Evolutionary conservation across 2,113 vertebrate genomes (phyloP).

Genomic region (Amblyopsis rosae): DNA sequence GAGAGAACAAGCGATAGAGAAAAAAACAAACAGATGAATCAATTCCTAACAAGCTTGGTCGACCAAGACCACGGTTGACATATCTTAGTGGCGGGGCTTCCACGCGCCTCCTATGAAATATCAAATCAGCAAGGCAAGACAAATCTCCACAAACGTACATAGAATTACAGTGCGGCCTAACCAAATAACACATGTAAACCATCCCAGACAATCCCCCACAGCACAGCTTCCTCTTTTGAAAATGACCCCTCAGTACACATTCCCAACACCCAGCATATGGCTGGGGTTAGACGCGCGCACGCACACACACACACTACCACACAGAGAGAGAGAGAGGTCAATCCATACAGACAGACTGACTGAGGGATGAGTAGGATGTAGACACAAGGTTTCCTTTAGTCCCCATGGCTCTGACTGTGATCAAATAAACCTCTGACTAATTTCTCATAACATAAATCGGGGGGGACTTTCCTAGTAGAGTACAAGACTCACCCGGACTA

Average conservation of each 20-base stretch:
- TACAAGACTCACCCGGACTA: background rate
- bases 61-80: background rate
- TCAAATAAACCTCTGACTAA: conserved; percentile 23
- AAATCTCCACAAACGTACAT: conserved; percentile 11
- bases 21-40: background rate
- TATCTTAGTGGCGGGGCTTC: background rate
- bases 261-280: conserved; percentile 57
- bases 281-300: conserved; percentile 37
- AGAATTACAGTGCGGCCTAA: conserved; percentile 49
- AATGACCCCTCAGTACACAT: conserved; percentile 36
- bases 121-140: background rate
- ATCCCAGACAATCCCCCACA: conserved; percentile 40
- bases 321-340: conserved; percentile 13
- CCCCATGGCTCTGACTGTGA: conserved; percentile 3
- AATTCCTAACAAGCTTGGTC: background rate
- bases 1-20: background rate
- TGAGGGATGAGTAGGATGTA: conserved; percentile 38
- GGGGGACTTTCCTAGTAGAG: background rate
- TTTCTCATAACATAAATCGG: conserved; percentile 16
- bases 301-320: too few relatives aligned
- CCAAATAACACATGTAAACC: conserved; percentile 53
- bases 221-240: conserved; percentile 46
- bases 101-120: background rate
- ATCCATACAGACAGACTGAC: background rate
- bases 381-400: conserved; percentile 29